A percentile compares a stretch with the other conserved stretches of the same genome.
Conservation (phyloP, 2,888 invertebrate species). For the Volucella bombylans region DNA sequence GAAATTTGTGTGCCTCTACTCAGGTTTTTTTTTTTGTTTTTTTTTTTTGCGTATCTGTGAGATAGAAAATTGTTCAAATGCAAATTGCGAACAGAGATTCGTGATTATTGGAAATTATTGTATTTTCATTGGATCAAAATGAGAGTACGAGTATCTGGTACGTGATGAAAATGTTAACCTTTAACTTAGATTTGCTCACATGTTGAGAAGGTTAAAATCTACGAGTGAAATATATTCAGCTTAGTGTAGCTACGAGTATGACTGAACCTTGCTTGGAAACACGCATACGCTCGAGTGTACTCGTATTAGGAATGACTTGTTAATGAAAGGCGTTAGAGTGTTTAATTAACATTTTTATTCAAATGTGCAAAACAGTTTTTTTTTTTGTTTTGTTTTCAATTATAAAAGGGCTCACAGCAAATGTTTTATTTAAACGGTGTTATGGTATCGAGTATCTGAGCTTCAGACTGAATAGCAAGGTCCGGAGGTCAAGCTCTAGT, state of each 20-base stretch:
- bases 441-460: too few species aligned
- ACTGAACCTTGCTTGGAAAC: neutral
- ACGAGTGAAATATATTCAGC: neutral
- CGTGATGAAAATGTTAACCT: constrained; percentile 27
- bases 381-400: neutral
- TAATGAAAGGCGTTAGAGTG: constrained; percentile 8
- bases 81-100: neutral
- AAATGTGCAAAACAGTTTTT: neutral
- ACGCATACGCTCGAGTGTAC: neutral
- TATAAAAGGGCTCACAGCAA: neutral
- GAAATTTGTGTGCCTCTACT: constrained; percentile 36
- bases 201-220: neutral
- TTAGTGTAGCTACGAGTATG: constrained; percentile 3
- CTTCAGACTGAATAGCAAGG: too few species aligned
- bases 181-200: neutral
- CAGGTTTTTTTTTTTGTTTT: neutral
- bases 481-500: too few species aligned
- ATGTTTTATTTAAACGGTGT: too few species aligned
- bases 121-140: neutral
- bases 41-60: neutral
- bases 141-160: neutral
- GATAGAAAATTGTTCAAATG: neutral
- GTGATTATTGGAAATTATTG: neutral
- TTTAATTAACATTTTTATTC: neutral
- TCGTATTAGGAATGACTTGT: neutral